phyloP scores from a whole-genome alignment of 2,888 invertebrate genomes.

The Orchestes rusci region DNA sequence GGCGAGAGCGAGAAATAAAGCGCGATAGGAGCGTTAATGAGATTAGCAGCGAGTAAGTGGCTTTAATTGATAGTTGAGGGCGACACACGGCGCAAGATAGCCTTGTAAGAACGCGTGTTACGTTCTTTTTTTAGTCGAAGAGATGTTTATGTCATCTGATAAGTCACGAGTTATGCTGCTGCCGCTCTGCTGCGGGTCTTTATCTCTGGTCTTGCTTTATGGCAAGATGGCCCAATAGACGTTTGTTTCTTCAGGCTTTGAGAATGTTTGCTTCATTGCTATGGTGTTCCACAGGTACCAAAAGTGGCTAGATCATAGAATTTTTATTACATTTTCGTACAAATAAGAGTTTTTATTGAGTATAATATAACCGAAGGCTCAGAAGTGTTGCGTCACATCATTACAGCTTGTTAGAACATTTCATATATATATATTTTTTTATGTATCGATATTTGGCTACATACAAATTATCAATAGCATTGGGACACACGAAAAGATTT shows the following conservation, averaged over 20 bases:
- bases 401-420: no score
- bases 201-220: constrained; percentile 13
- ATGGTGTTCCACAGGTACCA: no score
- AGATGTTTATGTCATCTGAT: constrained; percentile 38
- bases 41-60: constrained; percentile 39
- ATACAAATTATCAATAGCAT: no score
- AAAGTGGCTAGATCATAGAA: no score
- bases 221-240: constrained; percentile 13
- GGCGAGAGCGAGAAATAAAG: constrained; percentile 41
- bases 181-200: constrained; percentile 13
- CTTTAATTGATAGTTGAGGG: constrained; percentile 42
- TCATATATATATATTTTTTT: no score
- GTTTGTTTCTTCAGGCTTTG: constrained; percentile 7
- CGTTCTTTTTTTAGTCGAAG: constrained; percentile 32
- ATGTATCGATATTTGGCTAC: no score
- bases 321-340: no score
- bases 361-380: no score
- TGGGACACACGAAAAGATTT: no score
- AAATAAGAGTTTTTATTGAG: no score
- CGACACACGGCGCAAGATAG: constrained; percentile 37
- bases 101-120: constrained; percentile 39
- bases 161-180: constrained; percentile 23
- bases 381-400: no score
- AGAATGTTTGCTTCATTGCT: no score
- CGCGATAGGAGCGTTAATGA: constrained; percentile 44